A percentile compares a stretch with the other conserved stretches of the same genome.
These are phyloP conservation scores for Megalurothrips usitatus DNA, from an alignment of 2,888 invertebrate genomes.

Conservation along the genomic window DNA sequence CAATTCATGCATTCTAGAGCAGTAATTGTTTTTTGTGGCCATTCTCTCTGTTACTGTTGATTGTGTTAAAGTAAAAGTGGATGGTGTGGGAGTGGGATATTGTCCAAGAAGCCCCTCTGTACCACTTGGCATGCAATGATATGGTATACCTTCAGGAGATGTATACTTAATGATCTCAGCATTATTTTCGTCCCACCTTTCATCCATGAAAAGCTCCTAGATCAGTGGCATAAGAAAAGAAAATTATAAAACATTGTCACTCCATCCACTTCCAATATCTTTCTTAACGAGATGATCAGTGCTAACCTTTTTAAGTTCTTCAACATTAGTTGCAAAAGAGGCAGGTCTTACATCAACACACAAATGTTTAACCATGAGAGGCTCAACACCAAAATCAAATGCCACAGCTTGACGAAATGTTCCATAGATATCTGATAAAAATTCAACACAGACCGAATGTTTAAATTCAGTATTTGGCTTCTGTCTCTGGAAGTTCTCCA, in stretches of 20 bases:
- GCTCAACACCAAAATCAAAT: conserved; percentile 66
- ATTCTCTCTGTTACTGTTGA: conserved; percentile 60
- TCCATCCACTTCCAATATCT: not conserved
- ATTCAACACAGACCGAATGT: conserved; percentile 55
- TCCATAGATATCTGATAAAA: conserved; percentile 67
- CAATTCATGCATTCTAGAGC: conserved; percentile 68
- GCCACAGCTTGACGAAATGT: conserved; percentile 74
- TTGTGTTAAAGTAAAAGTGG: conserved; percentile 63
- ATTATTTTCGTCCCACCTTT: conserved; percentile 58
- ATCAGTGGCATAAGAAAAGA: not conserved
- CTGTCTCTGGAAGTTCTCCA: not conserved
- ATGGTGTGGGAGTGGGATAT: conserved; percentile 63
- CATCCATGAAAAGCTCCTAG: conserved; percentile 52
- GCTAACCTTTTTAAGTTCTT: conserved; percentile 58
- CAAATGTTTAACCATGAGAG: conserved; percentile 60
- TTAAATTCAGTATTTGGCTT: conserved; percentile 38
- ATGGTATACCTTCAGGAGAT: conserved; percentile 52
- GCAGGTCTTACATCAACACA: conserved; percentile 73
- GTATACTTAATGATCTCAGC: conserved; percentile 53
- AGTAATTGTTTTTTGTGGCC: conserved; percentile 64
- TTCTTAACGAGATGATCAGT: not conserved
- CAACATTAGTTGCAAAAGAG: conserved; percentile 59
- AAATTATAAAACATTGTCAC: not conserved
- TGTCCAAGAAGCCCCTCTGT: conserved; percentile 54
- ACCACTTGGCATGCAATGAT: conserved; percentile 51